These are phyloP conservation scores for Scleropages formosus DNA, from an alignment of 2,797 vertebrate genomes.

Conservation along the genomic window DNA sequence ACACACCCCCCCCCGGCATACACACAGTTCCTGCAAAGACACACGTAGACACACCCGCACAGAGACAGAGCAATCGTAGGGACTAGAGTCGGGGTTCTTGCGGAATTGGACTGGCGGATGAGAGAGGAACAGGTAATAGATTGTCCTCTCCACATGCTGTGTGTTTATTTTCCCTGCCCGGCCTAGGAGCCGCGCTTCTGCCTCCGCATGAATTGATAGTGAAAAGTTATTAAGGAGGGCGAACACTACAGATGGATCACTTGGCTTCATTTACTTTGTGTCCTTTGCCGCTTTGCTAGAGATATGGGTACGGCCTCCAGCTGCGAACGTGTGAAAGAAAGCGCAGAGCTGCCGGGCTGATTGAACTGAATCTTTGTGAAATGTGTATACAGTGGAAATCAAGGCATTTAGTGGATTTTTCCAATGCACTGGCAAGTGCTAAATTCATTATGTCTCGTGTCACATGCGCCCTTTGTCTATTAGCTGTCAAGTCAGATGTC, in stretches of 20 bases:
- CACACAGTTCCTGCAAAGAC: too few relatives aligned
- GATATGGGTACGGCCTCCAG: neutral
- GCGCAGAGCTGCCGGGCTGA: neutral
- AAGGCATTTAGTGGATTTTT: neutral
- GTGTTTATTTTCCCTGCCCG: neutral
- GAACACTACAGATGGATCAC: slow-evolving; percentile 5
- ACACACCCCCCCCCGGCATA: too few relatives aligned
- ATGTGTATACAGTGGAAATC: slow-evolving; percentile 4
- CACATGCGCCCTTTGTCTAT: too few relatives aligned
- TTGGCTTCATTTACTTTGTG: neutral
- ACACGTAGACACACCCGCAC: too few relatives aligned
- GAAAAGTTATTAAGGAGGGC: neutral
- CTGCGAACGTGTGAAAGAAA: neutral
- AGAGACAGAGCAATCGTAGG: too few relatives aligned
- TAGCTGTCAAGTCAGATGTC: too few relatives aligned
- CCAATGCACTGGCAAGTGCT: too few relatives aligned
- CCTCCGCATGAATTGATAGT: neutral
- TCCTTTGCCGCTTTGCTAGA: neutral
- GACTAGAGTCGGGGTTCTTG: neutral
- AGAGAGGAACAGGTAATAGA: neutral
- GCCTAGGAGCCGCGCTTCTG: neutral
- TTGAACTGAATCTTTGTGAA: too few relatives aligned
- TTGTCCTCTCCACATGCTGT: neutral
- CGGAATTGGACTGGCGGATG: neutral
- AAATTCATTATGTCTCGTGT: too few relatives aligned